These are phyloP conservation scores for Xenentodon cancila DNA, from an alignment of 2,797 vertebrate genomes.

Conservation along the genomic window DNA sequence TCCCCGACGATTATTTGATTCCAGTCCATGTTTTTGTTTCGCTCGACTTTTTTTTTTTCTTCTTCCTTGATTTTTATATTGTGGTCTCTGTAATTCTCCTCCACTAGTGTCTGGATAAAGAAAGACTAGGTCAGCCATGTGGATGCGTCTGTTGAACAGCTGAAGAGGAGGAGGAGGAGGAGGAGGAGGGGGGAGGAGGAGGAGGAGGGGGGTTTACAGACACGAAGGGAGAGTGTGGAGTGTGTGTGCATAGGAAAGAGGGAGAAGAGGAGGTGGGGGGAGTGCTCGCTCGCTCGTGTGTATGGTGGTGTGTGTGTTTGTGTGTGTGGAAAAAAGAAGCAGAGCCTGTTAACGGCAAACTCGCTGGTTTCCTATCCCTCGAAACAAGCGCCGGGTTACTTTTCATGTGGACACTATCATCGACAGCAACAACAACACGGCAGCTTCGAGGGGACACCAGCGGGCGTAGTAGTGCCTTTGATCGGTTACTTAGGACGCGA, in stretches of 20 bases:
- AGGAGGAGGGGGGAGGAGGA: slow-evolving; percentile 68
- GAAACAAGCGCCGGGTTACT: slow-evolving; percentile 74
- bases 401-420: slow-evolving; percentile 68
- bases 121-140: slow-evolving; percentile 92
- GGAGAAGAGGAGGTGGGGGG: slow-evolving; percentile 37
- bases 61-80: slow-evolving; percentile 28
- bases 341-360: slow-evolving; percentile 81
- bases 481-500: slow-evolving; percentile 60
- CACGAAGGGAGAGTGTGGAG: slow-evolving; percentile 67
- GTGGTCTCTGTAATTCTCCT: slow-evolving; percentile 80
- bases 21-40: slow-evolving; percentile 91
- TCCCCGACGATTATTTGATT: slow-evolving; percentile 77
- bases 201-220: slow-evolving; percentile 47
- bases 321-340: slow-evolving; percentile 80
- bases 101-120: slow-evolving; percentile 86
- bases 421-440: slow-evolving; percentile 42
- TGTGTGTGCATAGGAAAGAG: slow-evolving; percentile 61
- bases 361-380: slow-evolving; percentile 81
- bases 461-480: slow-evolving; percentile 39
- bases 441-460: slow-evolving; percentile 40
- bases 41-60: slow-evolving; percentile 48
- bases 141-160: slow-evolving; percentile 90
- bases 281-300: slow-evolving; percentile 9
- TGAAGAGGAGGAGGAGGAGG: slow-evolving; percentile 78
- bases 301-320: slow-evolving; percentile 44